Evolutionary conservation across 1,140 invertebrate genomes (phyloP).

Genomic region (Trachymyrmex septentrionalis): DNA sequence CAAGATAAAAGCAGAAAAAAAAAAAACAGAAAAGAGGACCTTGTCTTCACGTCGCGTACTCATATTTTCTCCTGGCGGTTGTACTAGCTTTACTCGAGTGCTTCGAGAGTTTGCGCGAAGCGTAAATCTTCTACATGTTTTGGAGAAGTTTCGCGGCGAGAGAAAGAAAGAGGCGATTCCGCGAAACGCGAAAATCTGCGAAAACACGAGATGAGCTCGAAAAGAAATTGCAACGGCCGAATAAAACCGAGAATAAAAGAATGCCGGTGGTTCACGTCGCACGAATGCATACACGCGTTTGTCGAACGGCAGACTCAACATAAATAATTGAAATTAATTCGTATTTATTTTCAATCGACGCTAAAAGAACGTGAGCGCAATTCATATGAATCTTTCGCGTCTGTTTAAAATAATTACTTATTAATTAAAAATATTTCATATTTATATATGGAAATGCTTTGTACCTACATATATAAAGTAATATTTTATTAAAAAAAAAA

Average conservation of each 20-base stretch:
- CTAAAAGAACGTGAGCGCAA: neutral
- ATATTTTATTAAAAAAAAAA: neutral
- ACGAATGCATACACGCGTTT: neutral
- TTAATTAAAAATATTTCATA: neutral
- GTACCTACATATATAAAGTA: neutral
- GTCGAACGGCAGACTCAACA: slow-evolving; percentile 24
- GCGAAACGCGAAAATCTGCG: neutral
- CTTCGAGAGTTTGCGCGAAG: slow-evolving; percentile 28
- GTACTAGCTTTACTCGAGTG: neutral
- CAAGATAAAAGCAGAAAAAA: no score
- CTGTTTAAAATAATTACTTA: neutral
- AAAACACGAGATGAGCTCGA: neutral
- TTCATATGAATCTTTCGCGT: neutral
- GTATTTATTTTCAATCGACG: neutral
- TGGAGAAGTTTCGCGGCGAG: neutral
- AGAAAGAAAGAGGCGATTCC: neutral
- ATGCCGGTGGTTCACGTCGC: neutral
- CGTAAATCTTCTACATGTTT: slow-evolving; percentile 28
- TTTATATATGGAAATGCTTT: neutral
- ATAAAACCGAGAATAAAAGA: neutral
- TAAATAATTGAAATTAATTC: slow-evolving; percentile 22
- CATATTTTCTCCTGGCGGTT: slow-evolving; percentile 4
- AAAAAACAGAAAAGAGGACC: neutral
- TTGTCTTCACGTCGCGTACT: neutral
- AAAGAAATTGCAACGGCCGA: neutral